Evolutionary conservation across 1,140 invertebrate genomes (phyloP).

Genomic region (Sipha flava): DNA sequence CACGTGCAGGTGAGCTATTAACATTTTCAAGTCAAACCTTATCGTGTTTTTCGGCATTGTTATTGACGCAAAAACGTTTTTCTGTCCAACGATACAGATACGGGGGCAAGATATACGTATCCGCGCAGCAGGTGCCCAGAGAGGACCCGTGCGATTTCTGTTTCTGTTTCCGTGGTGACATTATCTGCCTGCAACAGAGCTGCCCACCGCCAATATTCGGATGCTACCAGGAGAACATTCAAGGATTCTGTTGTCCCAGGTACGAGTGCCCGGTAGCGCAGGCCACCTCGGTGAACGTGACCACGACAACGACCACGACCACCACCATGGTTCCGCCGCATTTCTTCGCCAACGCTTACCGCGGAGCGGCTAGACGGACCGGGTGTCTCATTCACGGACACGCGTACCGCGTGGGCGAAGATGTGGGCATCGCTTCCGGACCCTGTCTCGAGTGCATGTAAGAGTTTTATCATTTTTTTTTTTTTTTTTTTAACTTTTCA

Average conservation of each 20-base stretch:
- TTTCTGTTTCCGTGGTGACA: slow-evolving; percentile 93
- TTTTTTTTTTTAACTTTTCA: too few relatives aligned
- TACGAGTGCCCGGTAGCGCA: slow-evolving; percentile 86
- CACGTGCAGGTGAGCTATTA: slow-evolving; percentile 54
- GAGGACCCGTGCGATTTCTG: slow-evolving; percentile 93
- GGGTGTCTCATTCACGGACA: slow-evolving; percentile 77
- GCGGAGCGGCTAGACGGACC: slow-evolving; percentile 58
- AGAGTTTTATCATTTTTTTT: slow-evolving; percentile 46
- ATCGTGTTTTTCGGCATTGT: background rate
- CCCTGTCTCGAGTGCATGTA: slow-evolving; percentile 87
- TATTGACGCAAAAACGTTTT: too few relatives aligned
- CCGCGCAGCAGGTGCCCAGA: slow-evolving; percentile 86
- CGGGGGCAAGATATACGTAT: slow-evolving; percentile 83
- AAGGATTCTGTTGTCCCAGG: slow-evolving; percentile 87
- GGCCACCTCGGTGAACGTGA: slow-evolving; percentile 65
- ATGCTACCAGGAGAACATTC: slow-evolving; percentile 82
- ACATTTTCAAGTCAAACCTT: background rate
- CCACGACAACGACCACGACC: slow-evolving; percentile 73
- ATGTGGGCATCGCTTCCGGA: slow-evolving; percentile 71
- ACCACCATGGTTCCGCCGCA: slow-evolving; percentile 76
- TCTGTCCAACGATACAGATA: slow-evolving; percentile 49
- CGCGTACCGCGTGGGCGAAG: slow-evolving; percentile 73
- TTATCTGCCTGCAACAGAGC: slow-evolving; percentile 89
- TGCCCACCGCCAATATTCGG: slow-evolving; percentile 85
- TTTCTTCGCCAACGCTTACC: slow-evolving; percentile 67